Evolutionary conservation across 2,797 vertebrate species (phyloP), one percentile per base, ranked within the genome.

Genomic region (Galaxias olidus): DNA sequence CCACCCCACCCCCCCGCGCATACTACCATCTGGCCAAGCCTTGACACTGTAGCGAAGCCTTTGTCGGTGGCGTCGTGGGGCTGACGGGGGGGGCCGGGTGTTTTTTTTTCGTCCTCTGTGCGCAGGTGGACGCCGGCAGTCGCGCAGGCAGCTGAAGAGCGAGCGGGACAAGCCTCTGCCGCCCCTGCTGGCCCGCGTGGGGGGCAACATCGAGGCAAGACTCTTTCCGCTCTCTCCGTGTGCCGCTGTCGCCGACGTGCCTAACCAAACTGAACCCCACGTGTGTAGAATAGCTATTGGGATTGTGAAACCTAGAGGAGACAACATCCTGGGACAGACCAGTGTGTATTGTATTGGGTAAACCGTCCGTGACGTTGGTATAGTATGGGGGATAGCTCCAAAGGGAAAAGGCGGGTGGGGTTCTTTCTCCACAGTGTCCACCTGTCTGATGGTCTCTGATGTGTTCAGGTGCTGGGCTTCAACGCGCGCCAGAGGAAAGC

Each of bases 401-500:
- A 30, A 30, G 30, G 2, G 30, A 30, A 30, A 3, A 30, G 30
- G 30, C 6, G 30, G 6, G 30, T 2, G 6, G 30, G 6, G 30
- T 2, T 30, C 2, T 30, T 30, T 30, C 30, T 30, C 2, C 2
- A 30, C 30, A 30, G 3, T 30, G 30, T 30, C 30, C 6, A 30
- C 30, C 30, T 30, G 6, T 30, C 6, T 30, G 6, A 30, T 30
- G 30, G 2, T 3, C 30, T 30, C 30, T 41, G 59, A 13, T 4
- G 64, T 40, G 12, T 64, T 4, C 78, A 99, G 97, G 98, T 99
- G n/a, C 92, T 99, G 0, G 98, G 98, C 43, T 99, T 99, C 88
- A 99, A 99, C 0, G 95, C 98, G 30, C 94, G 98, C 0, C 97
- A 99, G 87, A 92, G 97, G 77, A 99, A 99, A 79, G 98, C 98